Percentiles rank a stretch among this genome's conserved stretches.
Conservation (phyloP, 1,140 invertebrate genomes). For the Gonatopus flavifemur region DNA sequence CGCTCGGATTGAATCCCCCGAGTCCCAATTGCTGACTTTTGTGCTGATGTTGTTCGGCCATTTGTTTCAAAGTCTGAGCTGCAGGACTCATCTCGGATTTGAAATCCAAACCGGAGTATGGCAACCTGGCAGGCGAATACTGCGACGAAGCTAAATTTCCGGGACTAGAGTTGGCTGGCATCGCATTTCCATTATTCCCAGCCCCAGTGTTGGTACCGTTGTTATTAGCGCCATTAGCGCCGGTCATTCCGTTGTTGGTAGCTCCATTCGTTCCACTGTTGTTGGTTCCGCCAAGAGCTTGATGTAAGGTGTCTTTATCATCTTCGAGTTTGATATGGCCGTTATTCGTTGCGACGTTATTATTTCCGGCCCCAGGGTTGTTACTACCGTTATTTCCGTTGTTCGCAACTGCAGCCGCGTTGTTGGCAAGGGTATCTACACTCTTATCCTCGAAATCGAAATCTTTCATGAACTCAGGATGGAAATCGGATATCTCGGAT, state of each 20-base stretch:
- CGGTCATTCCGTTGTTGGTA: slow-evolving; percentile 22
- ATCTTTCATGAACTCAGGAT: slow-evolving; percentile 81
- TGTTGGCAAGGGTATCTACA: slow-evolving; percentile 39
- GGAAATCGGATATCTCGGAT: slow-evolving; percentile 80
- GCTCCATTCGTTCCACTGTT: slow-evolving; percentile 30
- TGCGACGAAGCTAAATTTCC: slow-evolving; percentile 43
- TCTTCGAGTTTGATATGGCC: slow-evolving; percentile 54
- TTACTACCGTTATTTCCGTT: no score
- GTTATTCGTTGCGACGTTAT: slow-evolving; percentile 47
- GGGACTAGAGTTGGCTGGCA: slow-evolving; percentile 42
- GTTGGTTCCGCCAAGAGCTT: slow-evolving; percentile 26
- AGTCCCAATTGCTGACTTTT: slow-evolving; percentile 65
- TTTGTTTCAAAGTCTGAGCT: slow-evolving; percentile 91
- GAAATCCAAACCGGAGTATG: slow-evolving; percentile 58
- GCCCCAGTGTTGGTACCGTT: slow-evolving; percentile 30
- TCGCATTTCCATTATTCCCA: slow-evolving; percentile 35
- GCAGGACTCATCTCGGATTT: slow-evolving; percentile 80
- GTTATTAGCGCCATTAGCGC: slow-evolving; percentile 24
- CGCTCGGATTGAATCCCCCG: slow-evolving; percentile 48
- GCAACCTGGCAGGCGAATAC: slow-evolving; percentile 55
- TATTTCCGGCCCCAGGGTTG: slow-evolving; percentile 23
- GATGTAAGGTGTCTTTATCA: slow-evolving; percentile 50
- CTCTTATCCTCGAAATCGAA: slow-evolving; percentile 74
- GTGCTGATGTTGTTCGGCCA: slow-evolving; percentile 95
- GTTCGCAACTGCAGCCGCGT: slow-evolving; percentile 15